These are phyloP conservation scores for Heliothis virescens DNA, from an alignment of 1,140 invertebrate genomes.

Conservation along the genomic window DNA sequence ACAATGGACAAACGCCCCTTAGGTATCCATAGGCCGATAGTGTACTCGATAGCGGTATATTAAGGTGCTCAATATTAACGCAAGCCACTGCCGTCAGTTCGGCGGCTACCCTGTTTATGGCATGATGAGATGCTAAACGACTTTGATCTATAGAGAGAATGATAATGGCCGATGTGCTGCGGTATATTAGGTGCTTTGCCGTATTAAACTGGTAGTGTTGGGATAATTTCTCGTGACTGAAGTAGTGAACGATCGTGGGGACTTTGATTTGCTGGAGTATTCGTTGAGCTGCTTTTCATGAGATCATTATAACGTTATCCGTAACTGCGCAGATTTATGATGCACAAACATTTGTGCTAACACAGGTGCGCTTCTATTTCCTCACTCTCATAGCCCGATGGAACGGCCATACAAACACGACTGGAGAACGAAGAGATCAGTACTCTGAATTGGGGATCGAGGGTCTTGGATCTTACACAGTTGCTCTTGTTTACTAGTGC, in stretches of 20 bases:
- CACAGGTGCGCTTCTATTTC: too few relatives aligned
- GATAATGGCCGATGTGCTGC: slow-evolving; percentile 6
- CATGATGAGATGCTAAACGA: slow-evolving; percentile 28
- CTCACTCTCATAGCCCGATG: too few relatives aligned
- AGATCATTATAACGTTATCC: too few relatives aligned
- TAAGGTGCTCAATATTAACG: slow-evolving; percentile 43
- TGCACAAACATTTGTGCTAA: too few relatives aligned
- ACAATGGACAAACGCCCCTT: slow-evolving; percentile 2
- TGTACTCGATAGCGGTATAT: slow-evolving; percentile 37
- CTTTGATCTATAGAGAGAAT: slow-evolving; percentile 23
- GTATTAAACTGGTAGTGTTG: background rate
- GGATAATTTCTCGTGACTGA: background rate
- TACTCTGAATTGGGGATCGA: too few relatives aligned
- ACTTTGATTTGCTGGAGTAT: too few relatives aligned
- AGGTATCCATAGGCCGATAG: slow-evolving; percentile 33
- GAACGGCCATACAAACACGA: too few relatives aligned
- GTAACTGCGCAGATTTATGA: too few relatives aligned
- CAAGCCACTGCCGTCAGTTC: slow-evolving; percentile 14
- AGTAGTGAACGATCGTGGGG: background rate
- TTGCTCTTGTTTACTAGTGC: too few relatives aligned
- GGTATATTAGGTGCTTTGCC: background rate
- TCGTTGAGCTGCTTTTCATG: too few relatives aligned
- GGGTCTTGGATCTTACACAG: too few relatives aligned
- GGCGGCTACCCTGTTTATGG: slow-evolving; percentile 30
- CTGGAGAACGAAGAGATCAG: too few relatives aligned